A percentile compares a stretch with the other conserved stretches of the same genome.
These are phyloP conservation scores for Heliconius hewitsoni DNA, from an alignment of 1,140 invertebrate species.

Conservation along the genomic window DNA sequence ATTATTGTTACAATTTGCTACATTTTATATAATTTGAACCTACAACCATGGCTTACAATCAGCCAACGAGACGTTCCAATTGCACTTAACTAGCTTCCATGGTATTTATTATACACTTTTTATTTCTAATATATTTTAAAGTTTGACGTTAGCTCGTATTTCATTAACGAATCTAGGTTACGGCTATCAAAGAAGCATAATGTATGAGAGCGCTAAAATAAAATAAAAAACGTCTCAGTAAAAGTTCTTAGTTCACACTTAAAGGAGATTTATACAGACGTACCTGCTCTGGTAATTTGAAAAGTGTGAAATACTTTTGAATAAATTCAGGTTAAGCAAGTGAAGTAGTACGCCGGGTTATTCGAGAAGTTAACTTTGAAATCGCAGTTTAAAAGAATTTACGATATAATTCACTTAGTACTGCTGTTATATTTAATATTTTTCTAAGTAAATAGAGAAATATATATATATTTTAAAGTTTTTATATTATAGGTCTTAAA, in stretches of 20 bases:
- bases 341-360: constrained; percentile 17
- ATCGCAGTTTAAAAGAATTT: not conserved
- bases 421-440: not conserved
- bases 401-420: not conserved
- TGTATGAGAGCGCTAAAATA: not conserved
- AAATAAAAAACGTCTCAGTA: constrained; percentile 7
- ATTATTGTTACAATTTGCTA: no score
- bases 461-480: not conserved
- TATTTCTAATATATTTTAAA: not conserved
- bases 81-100: not conserved
- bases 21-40: no score
- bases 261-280: not conserved
- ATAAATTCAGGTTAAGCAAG: constrained; percentile 28
- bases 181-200: constrained; percentile 9
- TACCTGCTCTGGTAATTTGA: constrained; percentile 25
- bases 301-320: constrained; percentile 26
- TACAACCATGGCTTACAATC: no score
- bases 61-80: not conserved
- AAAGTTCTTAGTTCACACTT: constrained; percentile 10
- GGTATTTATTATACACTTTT: not conserved
- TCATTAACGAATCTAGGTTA: not conserved
- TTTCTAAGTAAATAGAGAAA: not conserved
- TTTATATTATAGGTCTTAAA: not conserved
- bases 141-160: not conserved
- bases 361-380: constrained; percentile 13